Base-by-base conservation (phyloP, 2,888 invertebrate species). In the Perizoma flavofasciatum region DNA sequence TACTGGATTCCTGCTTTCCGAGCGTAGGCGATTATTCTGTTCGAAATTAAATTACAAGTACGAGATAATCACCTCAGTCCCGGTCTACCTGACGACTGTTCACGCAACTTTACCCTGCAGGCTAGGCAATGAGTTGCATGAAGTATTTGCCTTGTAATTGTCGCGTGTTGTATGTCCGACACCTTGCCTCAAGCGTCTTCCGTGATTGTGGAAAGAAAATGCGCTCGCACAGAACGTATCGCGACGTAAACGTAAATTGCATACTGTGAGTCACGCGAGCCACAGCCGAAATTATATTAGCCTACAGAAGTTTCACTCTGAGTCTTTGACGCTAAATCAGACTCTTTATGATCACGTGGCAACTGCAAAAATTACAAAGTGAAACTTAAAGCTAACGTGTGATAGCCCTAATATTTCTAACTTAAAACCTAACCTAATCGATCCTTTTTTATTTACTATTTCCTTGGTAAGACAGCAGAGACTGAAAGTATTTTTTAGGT, bases 51-150 rank as follows among this genome's bases (percentile, higher is more conserved):
- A 71, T 77, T 69, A 74, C 63, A 52, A 58, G 58, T 48, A 52
- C 55, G 44, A 45, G 44, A 54, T 60, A 60, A 60, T 61, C 50
- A 56, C 45, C 49, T 56, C n/a, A 3, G 22, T 22, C 37, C 35
- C 48, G 53, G 52, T 56, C 41, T 39, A 45, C 11, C 51, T 47
- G 52, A 50, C 46, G 55, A 65, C 47, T 60, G 59, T 66, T 70
- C 83, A 83, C 83, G 82, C 82, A 67, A 82, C 64, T 51, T 61
- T 53, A 44, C 65, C 74, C 84, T 77, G 57, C 64, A 67, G 82
- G 83, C 82, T 65, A 56, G 54, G 57, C 68, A 69, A 59, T 72
- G 63, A 61, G 66, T 65, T 67, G 67, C 67, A 74, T 55, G 62
- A 52, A 52, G 58, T 59, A 52, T 58, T 56, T 55, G 58, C 72